Conservation (phyloP, 2,113 vertebrate genomes). For the Xiphophorus maculatus region DNA sequence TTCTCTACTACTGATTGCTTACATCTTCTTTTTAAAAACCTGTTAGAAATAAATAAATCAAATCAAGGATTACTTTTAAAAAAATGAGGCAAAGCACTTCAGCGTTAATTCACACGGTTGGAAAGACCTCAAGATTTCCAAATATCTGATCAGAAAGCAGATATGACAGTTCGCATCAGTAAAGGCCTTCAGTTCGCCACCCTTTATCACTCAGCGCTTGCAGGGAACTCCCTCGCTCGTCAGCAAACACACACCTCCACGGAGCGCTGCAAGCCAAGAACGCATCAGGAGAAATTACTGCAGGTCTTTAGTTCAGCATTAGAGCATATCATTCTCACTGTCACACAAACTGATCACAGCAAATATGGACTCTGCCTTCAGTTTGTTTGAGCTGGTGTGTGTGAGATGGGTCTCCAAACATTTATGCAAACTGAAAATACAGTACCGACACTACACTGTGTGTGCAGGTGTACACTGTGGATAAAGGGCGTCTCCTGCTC, state of each 20-base stretch:
- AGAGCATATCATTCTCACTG: slow-evolving; percentile 32
- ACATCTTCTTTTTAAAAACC: no score
- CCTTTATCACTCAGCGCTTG: slow-evolving; percentile 48
- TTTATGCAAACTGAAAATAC: slow-evolving; percentile 27
- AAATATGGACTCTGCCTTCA: slow-evolving; percentile 62
- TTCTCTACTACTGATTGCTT: no score
- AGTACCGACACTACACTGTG: slow-evolving; percentile 28
- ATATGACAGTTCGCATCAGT: slow-evolving; percentile 31
- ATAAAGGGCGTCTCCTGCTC: slow-evolving; percentile 53
- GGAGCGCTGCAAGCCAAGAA: not conserved
- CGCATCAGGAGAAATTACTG: not conserved
- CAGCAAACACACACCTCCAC: slow-evolving; percentile 16
- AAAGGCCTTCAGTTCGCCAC: slow-evolving; percentile 35
- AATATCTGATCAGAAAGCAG: not conserved
- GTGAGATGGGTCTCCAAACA: slow-evolving; percentile 48
- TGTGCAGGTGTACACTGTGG: slow-evolving; percentile 59
- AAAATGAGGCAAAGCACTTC: not conserved
- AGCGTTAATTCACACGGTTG: not conserved
- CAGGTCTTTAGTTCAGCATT: slow-evolving; percentile 34
- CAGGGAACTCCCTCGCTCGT: slow-evolving; percentile 35
- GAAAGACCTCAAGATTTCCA: not conserved
- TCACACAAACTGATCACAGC: slow-evolving; percentile 60
- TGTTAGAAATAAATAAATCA: no score
- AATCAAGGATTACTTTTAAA: not conserved
- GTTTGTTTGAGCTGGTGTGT: slow-evolving; percentile 47